Percentiles rank a stretch among this genome's conserved stretches.
Conservation (phyloP, 2,888 invertebrate genomes). For the Uropetala carovei region DNA sequence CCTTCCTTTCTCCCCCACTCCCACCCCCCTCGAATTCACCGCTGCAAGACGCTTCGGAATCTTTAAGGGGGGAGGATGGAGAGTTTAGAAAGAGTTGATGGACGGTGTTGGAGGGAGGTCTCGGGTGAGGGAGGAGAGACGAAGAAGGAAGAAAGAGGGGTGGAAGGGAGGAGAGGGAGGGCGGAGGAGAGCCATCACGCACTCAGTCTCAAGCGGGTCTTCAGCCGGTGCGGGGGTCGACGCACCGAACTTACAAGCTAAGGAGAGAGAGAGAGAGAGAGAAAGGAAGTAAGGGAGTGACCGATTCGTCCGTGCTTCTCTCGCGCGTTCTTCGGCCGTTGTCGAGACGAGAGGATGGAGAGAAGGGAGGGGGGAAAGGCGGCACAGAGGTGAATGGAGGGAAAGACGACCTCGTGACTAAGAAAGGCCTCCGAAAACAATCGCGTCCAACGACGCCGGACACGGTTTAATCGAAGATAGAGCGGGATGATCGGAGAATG, state of each 20-base stretch:
- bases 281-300: conserved; percentile 45
- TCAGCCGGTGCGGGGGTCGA: conserved; percentile 49
- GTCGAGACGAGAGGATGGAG: conserved; percentile 8
- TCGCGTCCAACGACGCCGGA: neutral
- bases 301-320: neutral
- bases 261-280: neutral
- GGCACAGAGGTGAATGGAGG: conserved; percentile 3
- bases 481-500: conserved; percentile 17
- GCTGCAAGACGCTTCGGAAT: conserved; percentile 51
- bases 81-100: conserved; percentile 17
- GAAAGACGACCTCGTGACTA: neutral
- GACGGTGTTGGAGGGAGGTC: conserved; percentile 35
- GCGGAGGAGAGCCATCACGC: conserved; percentile 34
- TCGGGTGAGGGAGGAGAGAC: conserved; percentile 65
- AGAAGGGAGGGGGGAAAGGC: conserved; percentile 36
- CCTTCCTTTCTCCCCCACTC: too few species aligned
- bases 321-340: neutral
- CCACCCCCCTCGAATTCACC: neutral
- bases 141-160: conserved; percentile 33
- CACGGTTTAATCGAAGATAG: neutral
- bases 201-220: conserved; percentile 60
- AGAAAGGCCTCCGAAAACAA: neutral
- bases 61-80: neutral
- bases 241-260: conserved; percentile 22
- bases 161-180: conserved; percentile 43